A percentile compares a stretch with the other conserved stretches of the same genome.
phyloP scores from a whole-genome alignment of 2,888 invertebrate genomes.

The Augochlorella aurata region DNA sequence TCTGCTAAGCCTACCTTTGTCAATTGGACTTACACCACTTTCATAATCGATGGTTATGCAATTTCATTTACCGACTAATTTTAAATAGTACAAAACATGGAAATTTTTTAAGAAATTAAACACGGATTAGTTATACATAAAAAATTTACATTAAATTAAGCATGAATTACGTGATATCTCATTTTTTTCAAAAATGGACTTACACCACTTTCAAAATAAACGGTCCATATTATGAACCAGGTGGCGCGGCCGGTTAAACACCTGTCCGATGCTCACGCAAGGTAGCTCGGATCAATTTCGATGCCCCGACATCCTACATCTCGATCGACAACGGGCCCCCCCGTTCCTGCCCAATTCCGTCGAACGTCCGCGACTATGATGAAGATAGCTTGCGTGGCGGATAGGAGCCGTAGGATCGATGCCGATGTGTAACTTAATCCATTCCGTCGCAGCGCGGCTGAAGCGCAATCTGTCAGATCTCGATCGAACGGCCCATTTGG shows the following conservation, averaged over 20 bases:
- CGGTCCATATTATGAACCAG: conserved; percentile 7
- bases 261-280: conserved; percentile 2
- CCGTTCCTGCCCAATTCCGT: conserved; percentile 3
- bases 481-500: conserved; percentile 50
- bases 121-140: no score
- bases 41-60: no score
- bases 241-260: neutral
- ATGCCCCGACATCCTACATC: neutral
- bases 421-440: conserved; percentile 53
- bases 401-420: conserved; percentile 31
- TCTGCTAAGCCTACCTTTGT: no score
- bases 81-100: no score
- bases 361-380: neutral
- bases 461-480: conserved; percentile 57
- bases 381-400: conserved; percentile 7
- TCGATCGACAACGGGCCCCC: neutral
- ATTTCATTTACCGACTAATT: no score
- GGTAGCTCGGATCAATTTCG: neutral
- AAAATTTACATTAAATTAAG: no score
- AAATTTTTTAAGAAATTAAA: no score
- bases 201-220: no score
- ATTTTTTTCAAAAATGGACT: no score
- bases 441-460: conserved; percentile 43
- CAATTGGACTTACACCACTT: no score
- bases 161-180: no score